Evolutionary conservation across 2,113 vertebrate genomes (phyloP), one percentile per base, ranked within the genome.

Genomic region (Malurus cyaneus): DNA sequence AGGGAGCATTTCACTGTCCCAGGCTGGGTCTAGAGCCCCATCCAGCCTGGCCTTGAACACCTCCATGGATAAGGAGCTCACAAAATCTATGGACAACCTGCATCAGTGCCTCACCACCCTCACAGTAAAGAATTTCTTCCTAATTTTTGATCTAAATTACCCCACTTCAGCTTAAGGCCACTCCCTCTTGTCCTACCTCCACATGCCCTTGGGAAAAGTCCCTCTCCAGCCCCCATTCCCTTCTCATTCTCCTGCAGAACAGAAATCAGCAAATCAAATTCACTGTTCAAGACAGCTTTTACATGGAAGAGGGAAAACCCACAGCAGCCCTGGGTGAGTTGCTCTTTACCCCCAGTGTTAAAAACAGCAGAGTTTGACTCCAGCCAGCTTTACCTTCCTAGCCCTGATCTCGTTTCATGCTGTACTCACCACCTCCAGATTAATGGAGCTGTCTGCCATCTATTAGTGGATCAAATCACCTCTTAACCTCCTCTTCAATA

Each of bases 381-480:
- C 42, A 89, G 59, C 36, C 47, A 65, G 39, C 42, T 80, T 59
- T 88, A 66, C 93, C 74, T 82, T 85, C 70, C 87, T n/a, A 26
- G 34, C 42, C 7, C 34, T 54, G 52, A 25, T 89, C 71, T 62
- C 9, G 0, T 69, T 28, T 18, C 52, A 41, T 1, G 49, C 59
- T 88, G 77, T 73, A 9, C 74, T 89, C 31, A 44, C 57, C 61
- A 60, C 32, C 39, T 59, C 34, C 9, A 86, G 92, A 95, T 96
- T 95, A 96, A 95, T 92, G 82, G 86, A 95, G 64, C 88, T 93
- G 88, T 90, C 92, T 92, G 6, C 71, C 64, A 12, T 53, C 92
- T 95, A 67, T 93, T 83, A 97, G 87, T 56, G 39, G 71, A 94
- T 83, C 93, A 96, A 95, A 80, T 94, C 87, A 92, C 93, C 94